Percentiles rank a stretch among this genome's conserved stretches.
These are phyloP conservation scores for Meteorus colon DNA, from an alignment of 2,888 invertebrate genomes.

Conservation along the genomic window DNA sequence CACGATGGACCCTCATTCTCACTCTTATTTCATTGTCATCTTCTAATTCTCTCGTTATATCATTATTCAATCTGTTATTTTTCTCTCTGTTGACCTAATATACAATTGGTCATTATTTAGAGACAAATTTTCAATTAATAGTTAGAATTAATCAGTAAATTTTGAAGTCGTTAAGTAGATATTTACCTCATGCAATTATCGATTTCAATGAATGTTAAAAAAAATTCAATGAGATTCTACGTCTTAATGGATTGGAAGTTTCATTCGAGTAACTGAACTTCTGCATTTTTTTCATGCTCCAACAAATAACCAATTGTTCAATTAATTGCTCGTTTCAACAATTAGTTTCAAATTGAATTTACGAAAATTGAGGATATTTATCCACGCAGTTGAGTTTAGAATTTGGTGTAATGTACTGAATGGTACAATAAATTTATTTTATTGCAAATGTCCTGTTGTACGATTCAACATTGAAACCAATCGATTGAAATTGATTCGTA, in stretches of 20 bases:
- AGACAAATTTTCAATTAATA: no score
- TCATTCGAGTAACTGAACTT: slow-evolving; percentile 7
- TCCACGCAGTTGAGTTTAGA: neutral
- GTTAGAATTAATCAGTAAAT: no score
- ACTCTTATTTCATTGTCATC: neutral
- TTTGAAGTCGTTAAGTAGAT: neutral
- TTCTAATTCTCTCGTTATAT: neutral
- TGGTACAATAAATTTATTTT: neutral
- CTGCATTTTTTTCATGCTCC: no score
- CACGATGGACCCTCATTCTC: slow-evolving; percentile 12
- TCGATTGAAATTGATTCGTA: slow-evolving; percentile 31
- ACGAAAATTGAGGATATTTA: no score
- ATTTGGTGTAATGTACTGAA: neutral
- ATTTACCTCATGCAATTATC: neutral
- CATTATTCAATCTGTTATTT: neutral
- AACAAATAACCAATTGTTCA: no score
- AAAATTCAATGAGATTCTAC: neutral
- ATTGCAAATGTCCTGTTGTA: neutral
- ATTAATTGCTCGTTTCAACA: no score
- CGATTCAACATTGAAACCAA: neutral
- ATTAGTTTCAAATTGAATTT: no score
- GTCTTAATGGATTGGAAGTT: neutral
- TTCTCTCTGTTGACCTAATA: neutral
- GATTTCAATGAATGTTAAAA: neutral
- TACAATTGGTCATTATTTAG: neutral